Base-by-base conservation (phyloP, 2,113 vertebrate species). In the Poeciliopsis prolifica region DNA sequence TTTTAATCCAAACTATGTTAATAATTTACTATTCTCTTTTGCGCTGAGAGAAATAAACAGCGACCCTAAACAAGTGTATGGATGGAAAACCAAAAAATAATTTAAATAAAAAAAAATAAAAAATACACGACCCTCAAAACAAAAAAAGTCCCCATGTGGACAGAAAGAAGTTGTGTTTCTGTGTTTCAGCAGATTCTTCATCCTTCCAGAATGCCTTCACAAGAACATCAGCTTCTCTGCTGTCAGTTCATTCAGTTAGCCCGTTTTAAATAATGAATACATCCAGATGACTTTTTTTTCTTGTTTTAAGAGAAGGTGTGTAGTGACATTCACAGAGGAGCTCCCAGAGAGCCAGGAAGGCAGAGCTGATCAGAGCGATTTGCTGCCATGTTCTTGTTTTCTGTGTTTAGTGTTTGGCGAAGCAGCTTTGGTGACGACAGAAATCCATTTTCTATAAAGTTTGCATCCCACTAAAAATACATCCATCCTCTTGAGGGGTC, bases 351-450 rank as follows among this genome's bases (percentile, higher is more conserved):
- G 80, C 71, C 70, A 66, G 70, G 79, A 88, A 89, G 89, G 87
- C 90, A 73, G 75, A 91, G 78, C 78, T 70, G 82, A 72, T 82
- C 79, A 42, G 22, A 74, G 72, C 24, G 15, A 65, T 74, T 76
- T 51, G 70, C 58, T 80, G 72, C 17, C 48, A 15, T 72, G 72
- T 74, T 35, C 35, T 35, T n/a, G 3, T 65, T 11, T 75, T 86
- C 77, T 61, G 81, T 68, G 62, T 77, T 87, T 82, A 87, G 87
- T 81, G 86, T 92, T 89, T 88, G 81, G 86, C 82, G 87, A 87
- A 90, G 90, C 89, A 90, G 86, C 88, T 89, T 91, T 88, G 88
- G 91, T 87, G 17, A 51, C 75, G 78, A 85, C 68, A 68, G 24
- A 70, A 71, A 58, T 40, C 40, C 72, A 61, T 5, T 60, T 67